Evolutionary conservation across 2,797 vertebrate species (phyloP), one percentile per base, ranked within the genome.

Genomic region (Cyclopterus lumpus): DNA sequence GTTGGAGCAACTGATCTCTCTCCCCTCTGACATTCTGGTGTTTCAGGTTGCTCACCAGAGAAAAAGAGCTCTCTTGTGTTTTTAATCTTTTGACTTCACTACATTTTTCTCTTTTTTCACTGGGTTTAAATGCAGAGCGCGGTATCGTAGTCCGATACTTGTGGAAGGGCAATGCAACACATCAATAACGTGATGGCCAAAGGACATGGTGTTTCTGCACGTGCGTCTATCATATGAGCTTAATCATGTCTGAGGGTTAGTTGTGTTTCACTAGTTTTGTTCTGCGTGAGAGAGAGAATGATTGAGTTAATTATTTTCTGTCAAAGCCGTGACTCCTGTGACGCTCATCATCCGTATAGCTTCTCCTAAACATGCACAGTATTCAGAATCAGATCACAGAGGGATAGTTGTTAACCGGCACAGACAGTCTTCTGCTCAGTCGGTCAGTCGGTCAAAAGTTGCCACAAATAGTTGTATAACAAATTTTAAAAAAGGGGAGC

Each of bases 161-260:
- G 3, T 38, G 18, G 57, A 51, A 10, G 1, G 3, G n/a, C n/a
- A 66, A 70, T 76, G 26, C 38, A 71, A 48, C 24, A 48, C 34
- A 20, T 80, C 30, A 58, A 67, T 63, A 80, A 44, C 1, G 7
- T 28, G 40, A 62, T 36, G 55, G 28, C 55, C 14, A 26, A 22
- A 76, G 65, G 20, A 38, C 64, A 69, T 24, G 11, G 14, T 63
- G 66, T 53, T 62, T 9, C 55, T 59, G 49, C 5, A 2, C 67
- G 46, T 73, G 74, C 51, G 32, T 30, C 16, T 51, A n/a, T 66
- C 51, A 46, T 16, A 14, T 64, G 30, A 44, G 38, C 40, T 73
- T 73, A 49, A 67, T 81, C 32, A 28, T 57, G 67, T 71, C 11
- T 24, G 49, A 67, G 53, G 40, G 6, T 64, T 46, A 60, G 34